A percentile compares a stretch with the other conserved stretches of the same genome.
Conservation (phyloP, 2,888 invertebrate species). For the Dimorphilus gyrociliatus region DNA sequence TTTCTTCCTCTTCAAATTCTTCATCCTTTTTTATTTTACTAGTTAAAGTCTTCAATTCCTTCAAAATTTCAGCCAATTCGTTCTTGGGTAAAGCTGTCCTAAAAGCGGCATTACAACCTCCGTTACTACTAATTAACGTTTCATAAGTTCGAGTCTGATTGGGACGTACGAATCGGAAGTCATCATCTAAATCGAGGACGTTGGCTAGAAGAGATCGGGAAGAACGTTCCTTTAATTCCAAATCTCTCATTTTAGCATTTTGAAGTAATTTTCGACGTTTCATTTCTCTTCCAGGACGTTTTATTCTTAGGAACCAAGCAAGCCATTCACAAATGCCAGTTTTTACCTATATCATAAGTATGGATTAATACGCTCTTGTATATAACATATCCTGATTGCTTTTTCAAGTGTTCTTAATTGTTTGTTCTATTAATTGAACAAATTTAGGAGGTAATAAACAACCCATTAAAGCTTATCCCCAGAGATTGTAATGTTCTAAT, state of each 20-base stretch:
- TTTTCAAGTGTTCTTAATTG: no score
- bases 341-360: conserved; percentile 53
- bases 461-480: no score
- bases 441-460: no score
- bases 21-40: conserved; percentile 86
- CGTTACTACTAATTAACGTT: neutral
- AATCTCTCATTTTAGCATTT: conserved; percentile 66
- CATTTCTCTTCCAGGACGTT: conserved; percentile 82
- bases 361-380: no score
- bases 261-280: conserved; percentile 69
- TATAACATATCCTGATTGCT: neutral
- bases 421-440: no score
- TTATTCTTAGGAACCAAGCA: conserved; percentile 90
- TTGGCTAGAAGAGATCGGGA: conserved; percentile 88
- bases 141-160: conserved; percentile 2
- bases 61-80: conserved; percentile 81
- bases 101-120: neutral
- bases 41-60: conserved; percentile 81
- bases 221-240: conserved; percentile 75
- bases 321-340: conserved; percentile 89
- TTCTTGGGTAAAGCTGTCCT: conserved; percentile 37
- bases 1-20: conserved; percentile 76
- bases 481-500: no score
- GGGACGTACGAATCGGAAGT: conserved; percentile 46
- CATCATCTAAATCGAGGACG: conserved; percentile 91